phyloP scores from a whole-genome alignment of 2,113 vertebrate species.

The Heterochromis multidens region DNA sequence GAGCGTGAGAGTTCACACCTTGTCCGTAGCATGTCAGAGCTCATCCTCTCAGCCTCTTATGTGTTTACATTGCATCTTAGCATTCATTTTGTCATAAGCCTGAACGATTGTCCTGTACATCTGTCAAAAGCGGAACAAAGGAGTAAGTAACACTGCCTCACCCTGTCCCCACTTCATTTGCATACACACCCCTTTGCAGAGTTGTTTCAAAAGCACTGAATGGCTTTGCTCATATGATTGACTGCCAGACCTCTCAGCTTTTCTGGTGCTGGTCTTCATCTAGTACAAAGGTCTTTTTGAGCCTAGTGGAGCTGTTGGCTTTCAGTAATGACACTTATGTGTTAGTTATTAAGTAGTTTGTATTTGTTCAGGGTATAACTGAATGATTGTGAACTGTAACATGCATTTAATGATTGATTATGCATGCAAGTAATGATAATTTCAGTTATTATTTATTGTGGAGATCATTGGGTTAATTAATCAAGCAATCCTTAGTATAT shows the following conservation, averaged over 20 bases:
- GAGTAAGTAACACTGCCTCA: background rate
- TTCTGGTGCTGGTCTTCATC: background rate
- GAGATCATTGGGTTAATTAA: background rate
- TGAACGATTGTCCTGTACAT: background rate
- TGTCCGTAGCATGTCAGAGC: background rate
- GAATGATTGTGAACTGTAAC: background rate
- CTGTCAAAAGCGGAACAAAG: slow-evolving; percentile 20
- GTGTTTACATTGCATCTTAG: background rate
- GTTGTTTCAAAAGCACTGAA: background rate
- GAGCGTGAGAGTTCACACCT: slow-evolving; percentile 1
- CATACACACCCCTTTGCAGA: background rate
- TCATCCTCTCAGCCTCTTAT: slow-evolving; percentile 3
- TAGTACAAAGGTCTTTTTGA: background rate
- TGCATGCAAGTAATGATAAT: background rate
- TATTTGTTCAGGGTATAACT: background rate
- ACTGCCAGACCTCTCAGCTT: background rate
- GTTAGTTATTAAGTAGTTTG: background rate
- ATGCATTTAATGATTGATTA: background rate
- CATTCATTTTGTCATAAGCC: slow-evolving; percentile 4
- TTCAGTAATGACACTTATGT: background rate
- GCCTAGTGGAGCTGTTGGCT: background rate
- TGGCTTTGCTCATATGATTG: background rate
- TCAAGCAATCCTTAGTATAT: background rate
- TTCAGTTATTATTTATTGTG: background rate
- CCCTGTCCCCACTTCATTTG: background rate